Base-by-base conservation (phyloP, 2,888 invertebrate species). In the Cerastis rubricosa region DNA sequence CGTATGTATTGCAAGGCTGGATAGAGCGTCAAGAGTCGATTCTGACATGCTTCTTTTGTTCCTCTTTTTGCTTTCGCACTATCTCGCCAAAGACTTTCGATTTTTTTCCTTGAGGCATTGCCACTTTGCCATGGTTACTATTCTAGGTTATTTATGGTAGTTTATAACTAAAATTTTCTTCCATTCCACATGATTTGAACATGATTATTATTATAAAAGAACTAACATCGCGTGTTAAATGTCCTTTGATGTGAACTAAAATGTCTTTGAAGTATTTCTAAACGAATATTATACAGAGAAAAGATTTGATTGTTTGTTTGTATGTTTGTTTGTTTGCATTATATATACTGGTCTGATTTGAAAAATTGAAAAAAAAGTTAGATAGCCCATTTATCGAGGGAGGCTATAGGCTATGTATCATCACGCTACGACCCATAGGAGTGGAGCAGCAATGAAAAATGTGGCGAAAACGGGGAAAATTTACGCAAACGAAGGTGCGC, bases 1-100 rank as follows among this genome's bases (percentile, higher is more conserved):
- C 35, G 35, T 35, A 35, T 35, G 35, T 2, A 65, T 47, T 69
- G 51, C 51, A 69, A 61, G 61, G n/a, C 54, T 81, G 51, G 14
- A 40, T 71, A 25, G 73, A 64, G 57, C 14, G 71, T 61, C 43
- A 43, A 64, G 78, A 8, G 63, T 76, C 40, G 61, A 76, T 69
- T 81, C 57, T 22, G 29, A 83, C 77, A 76, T 61, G 63, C 35
- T 69, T 76, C 64, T 69, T 69, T 71, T 67, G 29, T 74, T 74
- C 61, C 1, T 69, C n/a, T 73, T 85, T 76, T 76, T 71, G n/a
- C 17, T 51, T 69, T 83, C 29, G 25, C 9, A 51, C 29, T 54
- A 63, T 79, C 57, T 35, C 51, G 19, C 22, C 40, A 29, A 63
- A 63, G 57, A 67, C 29, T 85, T 71, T 17, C 14, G 8, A 61